phyloP scores from a whole-genome alignment of 2,113 vertebrate species.

The Bos javanicus region DNA sequence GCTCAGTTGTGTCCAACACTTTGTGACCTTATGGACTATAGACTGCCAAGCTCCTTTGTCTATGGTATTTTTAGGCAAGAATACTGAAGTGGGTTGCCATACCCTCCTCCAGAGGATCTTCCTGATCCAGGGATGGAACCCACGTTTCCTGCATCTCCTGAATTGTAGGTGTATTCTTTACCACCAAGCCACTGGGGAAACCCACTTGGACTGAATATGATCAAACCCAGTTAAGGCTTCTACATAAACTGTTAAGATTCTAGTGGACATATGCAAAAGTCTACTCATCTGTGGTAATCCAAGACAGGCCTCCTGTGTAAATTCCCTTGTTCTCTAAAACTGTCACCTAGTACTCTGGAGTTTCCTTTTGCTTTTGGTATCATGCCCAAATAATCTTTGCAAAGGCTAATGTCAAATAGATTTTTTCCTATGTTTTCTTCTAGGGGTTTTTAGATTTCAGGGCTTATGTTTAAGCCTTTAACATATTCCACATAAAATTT shows the following conservation, averaged over 20 bases:
- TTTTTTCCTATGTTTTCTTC: neutral
- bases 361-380: neutral
- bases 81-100: no score
- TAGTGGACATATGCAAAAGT: neutral
- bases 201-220: neutral
- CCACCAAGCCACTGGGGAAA: neutral
- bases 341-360: neutral
- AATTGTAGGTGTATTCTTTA: no score
- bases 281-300: neutral
- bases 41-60: no score
- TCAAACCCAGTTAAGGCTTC: neutral
- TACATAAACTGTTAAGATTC: neutral
- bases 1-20: neutral
- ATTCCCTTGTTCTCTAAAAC: neutral
- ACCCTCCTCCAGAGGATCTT: no score
- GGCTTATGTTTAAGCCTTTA: neutral
- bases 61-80: no score
- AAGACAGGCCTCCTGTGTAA: neutral
- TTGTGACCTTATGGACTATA: no score
- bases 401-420: neutral
- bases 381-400: neutral
- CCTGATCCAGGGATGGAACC: no score
- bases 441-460: neutral
- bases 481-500: neutral
- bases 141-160: no score